A percentile compares a stretch with the other conserved stretches of the same genome.
These are phyloP conservation scores for Harpagifer antarcticus DNA, from an alignment of 2,797 vertebrate genomes.

Conservation along the genomic window DNA sequence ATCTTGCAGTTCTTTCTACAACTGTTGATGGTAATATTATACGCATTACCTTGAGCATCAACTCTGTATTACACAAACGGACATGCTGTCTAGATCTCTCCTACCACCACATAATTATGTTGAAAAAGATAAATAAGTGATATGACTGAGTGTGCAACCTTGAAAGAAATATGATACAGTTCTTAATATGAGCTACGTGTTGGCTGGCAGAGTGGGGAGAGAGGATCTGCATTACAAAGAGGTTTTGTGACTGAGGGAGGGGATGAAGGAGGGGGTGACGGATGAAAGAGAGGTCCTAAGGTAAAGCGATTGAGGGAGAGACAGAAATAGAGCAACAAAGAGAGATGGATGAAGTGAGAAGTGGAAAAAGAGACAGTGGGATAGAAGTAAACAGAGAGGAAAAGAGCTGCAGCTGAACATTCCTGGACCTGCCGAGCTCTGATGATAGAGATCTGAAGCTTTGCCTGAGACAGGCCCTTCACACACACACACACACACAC, in stretches of 20 bases:
- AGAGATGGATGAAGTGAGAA: slow-evolving; percentile 59
- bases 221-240: slow-evolving; percentile 57
- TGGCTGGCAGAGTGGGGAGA: slow-evolving; percentile 27
- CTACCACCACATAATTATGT: slow-evolving; percentile 34
- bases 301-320: slow-evolving; percentile 21
- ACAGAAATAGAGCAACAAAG: slow-evolving; percentile 39
- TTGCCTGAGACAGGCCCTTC: slow-evolving; percentile 47
- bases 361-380: slow-evolving; percentile 40
- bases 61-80: slow-evolving; percentile 31
- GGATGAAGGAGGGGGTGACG: background rate
- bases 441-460: slow-evolving; percentile 64
- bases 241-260: slow-evolving; percentile 13
- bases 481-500: slow-evolving; percentile 41
- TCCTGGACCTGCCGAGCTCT: slow-evolving; percentile 70
- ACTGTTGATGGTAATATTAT: slow-evolving; percentile 50
- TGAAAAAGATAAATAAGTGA: slow-evolving; percentile 65
- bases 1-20: slow-evolving; percentile 27
- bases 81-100: slow-evolving; percentile 49
- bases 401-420: slow-evolving; percentile 84
- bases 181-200: slow-evolving; percentile 49
- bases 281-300: slow-evolving; percentile 8
- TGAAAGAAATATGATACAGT: slow-evolving; percentile 59
- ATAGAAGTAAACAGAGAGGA: slow-evolving; percentile 58
- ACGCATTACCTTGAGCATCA: slow-evolving; percentile 57
- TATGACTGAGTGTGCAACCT: slow-evolving; percentile 52